phyloP scores from a whole-genome alignment of 1,140 invertebrate genomes.

The Tachypleus tridentatus region DNA sequence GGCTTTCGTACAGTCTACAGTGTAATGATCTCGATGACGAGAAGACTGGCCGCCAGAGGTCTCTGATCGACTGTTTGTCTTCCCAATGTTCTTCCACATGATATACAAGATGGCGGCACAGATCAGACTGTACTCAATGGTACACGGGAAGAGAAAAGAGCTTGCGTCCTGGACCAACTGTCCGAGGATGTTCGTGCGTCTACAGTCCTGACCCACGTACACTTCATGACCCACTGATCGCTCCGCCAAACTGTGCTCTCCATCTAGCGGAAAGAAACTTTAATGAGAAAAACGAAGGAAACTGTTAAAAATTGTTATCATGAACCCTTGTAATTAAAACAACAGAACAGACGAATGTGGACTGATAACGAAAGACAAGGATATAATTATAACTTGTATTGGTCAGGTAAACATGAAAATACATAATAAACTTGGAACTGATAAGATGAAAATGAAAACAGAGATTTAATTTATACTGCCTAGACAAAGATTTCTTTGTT shows the following conservation, averaged over 20 bases:
- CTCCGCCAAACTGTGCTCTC: background rate
- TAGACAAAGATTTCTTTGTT: no score
- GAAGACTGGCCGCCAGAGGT: slow-evolving; percentile 9
- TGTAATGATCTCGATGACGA: slow-evolving; percentile 58
- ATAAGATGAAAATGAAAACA: no score
- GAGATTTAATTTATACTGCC: no score
- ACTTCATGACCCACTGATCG: slow-evolving; percentile 25
- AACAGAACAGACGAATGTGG: no score
- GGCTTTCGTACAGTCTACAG: slow-evolving; percentile 83
- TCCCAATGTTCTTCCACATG: slow-evolving; percentile 77
- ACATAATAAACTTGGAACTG: no score
- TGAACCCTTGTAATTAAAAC: no score
- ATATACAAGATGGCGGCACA: slow-evolving; percentile 86
- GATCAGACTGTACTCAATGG: slow-evolving; percentile 90
- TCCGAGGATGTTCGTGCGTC: slow-evolving; percentile 79
- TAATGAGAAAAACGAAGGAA: no score
- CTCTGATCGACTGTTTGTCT: slow-evolving; percentile 8
- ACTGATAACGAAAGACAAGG: no score
- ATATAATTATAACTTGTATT: no score
- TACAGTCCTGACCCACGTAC: slow-evolving; percentile 75
- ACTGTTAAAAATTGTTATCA: no score
- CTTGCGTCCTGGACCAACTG: slow-evolving; percentile 77
- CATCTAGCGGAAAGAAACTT: no score
- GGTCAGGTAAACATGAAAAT: no score
- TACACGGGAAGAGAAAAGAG: slow-evolving; percentile 86